These are phyloP conservation scores for Phylloscopus collybita DNA, from an alignment of 2,797 vertebrate genomes.

Conservation along the genomic window DNA sequence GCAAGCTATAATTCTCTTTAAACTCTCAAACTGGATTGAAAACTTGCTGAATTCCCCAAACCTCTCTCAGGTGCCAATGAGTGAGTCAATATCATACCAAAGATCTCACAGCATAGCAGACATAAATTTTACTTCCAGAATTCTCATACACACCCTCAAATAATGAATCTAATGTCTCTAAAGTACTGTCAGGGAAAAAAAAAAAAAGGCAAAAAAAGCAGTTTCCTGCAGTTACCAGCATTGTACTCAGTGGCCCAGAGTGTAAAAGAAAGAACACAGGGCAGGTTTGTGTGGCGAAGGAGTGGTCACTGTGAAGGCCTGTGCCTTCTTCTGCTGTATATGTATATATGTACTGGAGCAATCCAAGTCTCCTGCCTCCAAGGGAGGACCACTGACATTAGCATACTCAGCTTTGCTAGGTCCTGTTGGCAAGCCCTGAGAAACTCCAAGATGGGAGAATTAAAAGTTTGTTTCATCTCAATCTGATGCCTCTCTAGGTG, in stretches of 20 bases:
- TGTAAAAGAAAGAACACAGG: neutral
- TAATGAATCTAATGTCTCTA: conserved; percentile 19
- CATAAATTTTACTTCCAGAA: conserved; percentile 62
- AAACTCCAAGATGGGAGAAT: neutral
- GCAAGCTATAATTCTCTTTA: conserved; percentile 61
- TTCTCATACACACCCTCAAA: conserved; percentile 51
- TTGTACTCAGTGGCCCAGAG: neutral
- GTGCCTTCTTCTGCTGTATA: neutral
- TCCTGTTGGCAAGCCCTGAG: neutral
- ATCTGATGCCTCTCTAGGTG: neutral
- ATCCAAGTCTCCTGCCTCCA: neutral
- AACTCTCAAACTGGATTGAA: conserved; percentile 63
- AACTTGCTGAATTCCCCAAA: conserved; percentile 66
- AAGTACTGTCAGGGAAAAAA: neutral
- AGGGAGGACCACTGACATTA: neutral
- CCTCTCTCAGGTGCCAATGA: conserved; percentile 57
- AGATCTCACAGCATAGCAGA: conserved; percentile 53
- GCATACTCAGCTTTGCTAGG: neutral
- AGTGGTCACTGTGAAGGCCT: neutral
- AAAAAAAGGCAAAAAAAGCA: neutral
- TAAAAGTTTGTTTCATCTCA: neutral
- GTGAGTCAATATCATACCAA: conserved; percentile 68
- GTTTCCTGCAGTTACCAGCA: conserved; percentile 40
- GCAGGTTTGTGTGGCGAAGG: neutral
- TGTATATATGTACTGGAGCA: neutral